Evolutionary conservation across 2,888 invertebrate genomes (phyloP).

Genomic region (Bursaphelenchus okinawaensis): DNA sequence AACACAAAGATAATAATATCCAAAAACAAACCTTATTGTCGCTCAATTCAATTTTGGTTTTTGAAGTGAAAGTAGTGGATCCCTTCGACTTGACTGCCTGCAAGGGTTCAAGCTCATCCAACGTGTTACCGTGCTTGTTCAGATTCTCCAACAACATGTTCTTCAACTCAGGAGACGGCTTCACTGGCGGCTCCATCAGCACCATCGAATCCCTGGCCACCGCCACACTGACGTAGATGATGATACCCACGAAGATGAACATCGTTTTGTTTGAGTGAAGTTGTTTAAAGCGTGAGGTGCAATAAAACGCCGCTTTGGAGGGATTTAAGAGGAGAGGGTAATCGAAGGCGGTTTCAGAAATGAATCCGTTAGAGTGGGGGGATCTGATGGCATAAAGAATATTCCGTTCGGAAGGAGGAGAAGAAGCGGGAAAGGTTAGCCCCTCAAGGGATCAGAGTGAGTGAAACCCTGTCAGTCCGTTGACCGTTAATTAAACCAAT

Average conservation of each 20-base stretch:
- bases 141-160: constrained; percentile 14
- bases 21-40: neutral
- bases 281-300: too few species aligned
- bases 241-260: neutral
- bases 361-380: neutral
- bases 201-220: neutral
- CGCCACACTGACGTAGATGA: neutral
- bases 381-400: neutral
- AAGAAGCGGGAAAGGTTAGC: too few species aligned
- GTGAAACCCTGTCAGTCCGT: neutral
- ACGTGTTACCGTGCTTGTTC: constrained; percentile 9
- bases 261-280: neutral
- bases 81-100: neutral
- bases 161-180: constrained; percentile 13
- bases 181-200: neutral
- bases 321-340: neutral
- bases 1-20: neutral
- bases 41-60: neutral
- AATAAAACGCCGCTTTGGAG: neutral
- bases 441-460: too few species aligned
- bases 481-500: neutral
- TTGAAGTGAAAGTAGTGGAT: neutral
- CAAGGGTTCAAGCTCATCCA: constrained; percentile 14
- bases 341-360: neutral
- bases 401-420: neutral